Percentiles rank a stretch among this genome's conserved stretches.
Conservation (phyloP, 1,140 invertebrate species). For the Ylistrum balloti region DNA sequence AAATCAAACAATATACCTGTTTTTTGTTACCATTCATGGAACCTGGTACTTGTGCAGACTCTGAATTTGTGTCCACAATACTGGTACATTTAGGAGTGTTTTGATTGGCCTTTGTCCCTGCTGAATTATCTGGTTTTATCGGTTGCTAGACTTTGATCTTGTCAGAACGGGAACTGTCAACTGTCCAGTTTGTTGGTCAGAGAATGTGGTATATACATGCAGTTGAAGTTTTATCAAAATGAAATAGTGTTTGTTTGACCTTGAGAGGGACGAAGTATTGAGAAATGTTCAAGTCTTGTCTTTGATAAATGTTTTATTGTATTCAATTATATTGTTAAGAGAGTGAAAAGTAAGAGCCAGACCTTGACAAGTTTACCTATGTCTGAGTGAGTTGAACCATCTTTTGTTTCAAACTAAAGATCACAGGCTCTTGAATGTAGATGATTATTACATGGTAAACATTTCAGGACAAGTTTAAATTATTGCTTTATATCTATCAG, state of each 20-base stretch:
- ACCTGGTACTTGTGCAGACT: not conserved
- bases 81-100: not conserved
- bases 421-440: not conserved
- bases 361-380: not conserved
- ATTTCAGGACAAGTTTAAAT: not conserved
- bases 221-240: slow-evolving; percentile 11
- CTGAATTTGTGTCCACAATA: too few relatives aligned
- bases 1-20: not conserved
- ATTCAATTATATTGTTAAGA: not conserved
- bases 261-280: not conserved
- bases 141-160: too few relatives aligned
- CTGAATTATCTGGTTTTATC: not conserved
- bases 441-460: not conserved
- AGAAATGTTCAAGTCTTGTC: not conserved
- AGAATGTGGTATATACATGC: not conserved
- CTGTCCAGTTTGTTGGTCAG: too few relatives aligned
- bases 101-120: not conserved
- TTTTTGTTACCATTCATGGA: not conserved
- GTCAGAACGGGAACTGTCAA: too few relatives aligned
- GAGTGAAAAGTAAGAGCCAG: not conserved
- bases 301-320: slow-evolving; percentile 25
- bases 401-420: not conserved
- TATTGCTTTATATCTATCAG: not conserved
- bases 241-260: not conserved
- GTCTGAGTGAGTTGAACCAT: not conserved